Evolutionary conservation across 2,113 vertebrate genomes (phyloP), one percentile per base, ranked within the genome.

Genomic region (Albula goreensis): DNA sequence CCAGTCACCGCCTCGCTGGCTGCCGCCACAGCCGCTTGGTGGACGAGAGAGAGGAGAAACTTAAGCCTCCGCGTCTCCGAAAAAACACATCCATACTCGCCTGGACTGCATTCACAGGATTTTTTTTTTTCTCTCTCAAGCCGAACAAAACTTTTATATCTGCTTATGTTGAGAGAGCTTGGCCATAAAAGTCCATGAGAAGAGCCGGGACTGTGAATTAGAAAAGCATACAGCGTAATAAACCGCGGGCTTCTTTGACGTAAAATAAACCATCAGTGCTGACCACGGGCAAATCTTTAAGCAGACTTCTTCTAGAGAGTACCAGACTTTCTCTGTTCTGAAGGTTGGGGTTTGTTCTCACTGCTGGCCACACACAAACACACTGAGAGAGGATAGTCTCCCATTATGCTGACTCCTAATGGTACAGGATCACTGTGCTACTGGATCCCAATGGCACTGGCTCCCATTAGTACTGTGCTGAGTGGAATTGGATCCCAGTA

Each of bases 121-220:
- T 41, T 41, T 41, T 41, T 41, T 41, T 41, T 41, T 41, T 1
- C 52, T 56, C 63, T 57, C 50, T 78, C 66, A 85, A 88, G 81
- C 84, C n/a, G 85, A 88, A 31, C 63, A 11, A 86, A 85, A 88
- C 86, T 90, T 89, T 91, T 88, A 89, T 90, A 88, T 87, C 85
- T 90, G 88, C 82, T 86, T 79, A n/a, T 90, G 89, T 90, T 87
- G 86, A 87, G 90, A 81, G 56, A 41, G 9, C 80, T 83, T 79
- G 88, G 87, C 87, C 70, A 66, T 80, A 83, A 82, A 84, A 77
- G 53, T 60, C 50, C 51, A 52, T 87, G 79, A 74, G 80, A 89
- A 19, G 4, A 50, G 51, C n/a, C 31, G 74, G 66, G 79, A 85
- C 70, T 74, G 82, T 66, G 81, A 87, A 88, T 80, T 10, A 84